Percentiles rank a stretch among this genome's conserved stretches.
These are phyloP conservation scores for Drymonia ruficornis DNA, from an alignment of 2,888 invertebrate species.

Conservation along the genomic window DNA sequence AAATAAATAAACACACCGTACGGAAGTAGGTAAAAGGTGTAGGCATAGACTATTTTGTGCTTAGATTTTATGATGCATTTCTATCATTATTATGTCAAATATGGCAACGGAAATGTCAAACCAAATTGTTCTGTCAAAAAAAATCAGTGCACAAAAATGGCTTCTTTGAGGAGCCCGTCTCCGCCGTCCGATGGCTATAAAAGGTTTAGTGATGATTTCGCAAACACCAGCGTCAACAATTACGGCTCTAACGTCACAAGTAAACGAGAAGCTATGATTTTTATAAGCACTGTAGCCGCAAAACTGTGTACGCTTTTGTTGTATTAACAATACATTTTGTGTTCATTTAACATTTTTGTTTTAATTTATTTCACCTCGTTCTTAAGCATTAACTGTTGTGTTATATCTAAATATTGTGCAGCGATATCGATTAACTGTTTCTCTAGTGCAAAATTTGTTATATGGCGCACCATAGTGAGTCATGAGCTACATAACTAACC, in stretches of 20 bases:
- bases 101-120: slow-evolving; percentile 7
- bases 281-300: slow-evolving; percentile 78
- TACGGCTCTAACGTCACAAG: slow-evolving; percentile 87
- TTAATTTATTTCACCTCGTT: slow-evolving; percentile 65
- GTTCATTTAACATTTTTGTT: slow-evolving; percentile 75
- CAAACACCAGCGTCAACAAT: slow-evolving; percentile 82
- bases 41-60: not conserved
- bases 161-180: slow-evolving; percentile 83
- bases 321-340: slow-evolving; percentile 78
- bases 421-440: slow-evolving; percentile 50
- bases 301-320: slow-evolving; percentile 74
- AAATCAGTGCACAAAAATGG: slow-evolving; percentile 78
- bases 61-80: not conserved
- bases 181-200: slow-evolving; percentile 87
- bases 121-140: slow-evolving; percentile 36
- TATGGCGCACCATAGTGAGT: slow-evolving; percentile 70
- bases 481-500: slow-evolving; percentile 54
- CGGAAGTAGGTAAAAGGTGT: not conserved
- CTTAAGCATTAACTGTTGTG: slow-evolving; percentile 43
- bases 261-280: slow-evolving; percentile 79
- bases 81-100: slow-evolving; percentile 19
- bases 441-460: slow-evolving; percentile 44
- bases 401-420: slow-evolving; percentile 36
- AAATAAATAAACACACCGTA: not conserved
- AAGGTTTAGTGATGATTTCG: slow-evolving; percentile 86